Base-by-base conservation (phyloP, 2,888 invertebrate species). In the Eledona agricola region DNA sequence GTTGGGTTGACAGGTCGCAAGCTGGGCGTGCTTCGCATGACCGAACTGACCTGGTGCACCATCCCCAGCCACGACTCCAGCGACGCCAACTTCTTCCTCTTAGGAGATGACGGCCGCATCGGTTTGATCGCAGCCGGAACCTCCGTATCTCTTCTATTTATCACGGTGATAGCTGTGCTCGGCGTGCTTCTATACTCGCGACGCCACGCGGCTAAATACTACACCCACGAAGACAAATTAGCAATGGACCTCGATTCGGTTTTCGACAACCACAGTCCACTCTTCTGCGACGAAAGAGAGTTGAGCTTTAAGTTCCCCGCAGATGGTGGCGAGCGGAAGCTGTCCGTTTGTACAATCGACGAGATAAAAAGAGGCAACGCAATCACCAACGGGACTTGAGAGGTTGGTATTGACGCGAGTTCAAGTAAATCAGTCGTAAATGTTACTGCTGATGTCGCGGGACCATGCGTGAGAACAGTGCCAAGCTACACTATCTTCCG, bases 131-230 rank as follows among this genome's bases (percentile, higher is more conserved):
- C 80, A 1, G 80, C 80, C 0, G 77, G 78, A 15, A 79, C 84
- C 1, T 84, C 83, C 0, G 79, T 83, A 6, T 79, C 83, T 1
- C 79, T 82, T 6, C 66, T 81, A 16, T 69, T 81, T 19, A 66
- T 82, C n/a, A 76, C 79, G 0, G 72, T 74, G 1, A 49, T 74
- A 1, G 73, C 77, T 1, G 72, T 80, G 4, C 67, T 80, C 7
- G 75, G 80, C 0, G 83, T 83, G 1, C 72, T 87, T 32, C 82
- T 83, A 60, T 88, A 87, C 68, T 84, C 87, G 53, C 81, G 85
- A 34, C 84, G 87, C 38, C 86, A 87, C 60, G 85, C 88, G 0
- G 89, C 89, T 1, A 86, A 85, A 52, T 91, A 91, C 75, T 90
- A 90, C 72, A 91, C 90, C 4, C 84, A 89, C 69, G 90, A 90